Conservation (phyloP, 2,113 vertebrate species). For the Murina feae region DNA sequence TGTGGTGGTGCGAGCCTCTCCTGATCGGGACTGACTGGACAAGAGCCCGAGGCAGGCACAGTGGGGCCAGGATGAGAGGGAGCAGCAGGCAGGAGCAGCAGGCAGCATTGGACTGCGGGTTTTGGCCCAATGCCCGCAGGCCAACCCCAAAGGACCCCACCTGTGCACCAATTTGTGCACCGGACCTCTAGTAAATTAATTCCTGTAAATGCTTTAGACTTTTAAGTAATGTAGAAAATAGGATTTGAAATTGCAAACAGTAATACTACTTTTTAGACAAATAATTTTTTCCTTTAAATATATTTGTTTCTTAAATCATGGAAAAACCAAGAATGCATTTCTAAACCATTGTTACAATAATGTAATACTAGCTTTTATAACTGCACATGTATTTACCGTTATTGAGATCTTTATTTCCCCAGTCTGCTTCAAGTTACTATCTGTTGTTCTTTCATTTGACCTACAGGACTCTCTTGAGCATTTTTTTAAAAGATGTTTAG, state of each 20-base stretch:
- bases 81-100: no score
- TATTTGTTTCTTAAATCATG: neutral
- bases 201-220: neutral
- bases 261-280: neutral
- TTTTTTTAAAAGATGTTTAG: neutral
- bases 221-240: neutral
- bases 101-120: no score
- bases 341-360: neutral
- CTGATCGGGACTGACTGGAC: no score
- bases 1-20: no score
- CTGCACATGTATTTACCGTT: neutral
- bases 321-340: neutral
- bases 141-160: no score
- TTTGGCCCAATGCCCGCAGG: no score
- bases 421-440: neutral
- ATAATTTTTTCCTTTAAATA: neutral
- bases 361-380: neutral
- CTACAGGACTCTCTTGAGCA: neutral
- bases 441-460: neutral
- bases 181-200: neutral
- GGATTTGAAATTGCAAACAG: neutral
- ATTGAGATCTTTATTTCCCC: neutral
- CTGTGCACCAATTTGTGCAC: no score
- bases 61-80: no score
- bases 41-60: no score